Conservation (phyloP, 2,797 vertebrate genomes). For the Cryptoprocta ferox region DNA sequence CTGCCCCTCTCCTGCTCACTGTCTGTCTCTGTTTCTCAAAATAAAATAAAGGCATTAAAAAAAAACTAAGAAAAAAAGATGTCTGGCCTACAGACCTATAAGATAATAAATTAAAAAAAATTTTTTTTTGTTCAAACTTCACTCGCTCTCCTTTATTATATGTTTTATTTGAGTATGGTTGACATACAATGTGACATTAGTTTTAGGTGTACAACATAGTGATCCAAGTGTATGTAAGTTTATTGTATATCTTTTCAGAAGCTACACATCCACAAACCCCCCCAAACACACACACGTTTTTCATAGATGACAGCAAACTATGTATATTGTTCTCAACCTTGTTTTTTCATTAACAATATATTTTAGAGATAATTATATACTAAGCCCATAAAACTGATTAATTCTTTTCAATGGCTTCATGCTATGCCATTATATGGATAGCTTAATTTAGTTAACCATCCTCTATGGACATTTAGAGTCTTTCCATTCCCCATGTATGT, state of each 20-base stretch:
- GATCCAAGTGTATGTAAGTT: neutral
- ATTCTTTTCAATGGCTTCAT: neutral
- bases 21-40: too few species aligned
- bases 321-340: neutral
- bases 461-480: neutral
- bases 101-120: too few species aligned
- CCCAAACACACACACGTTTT: neutral
- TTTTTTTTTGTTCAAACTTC: neutral
- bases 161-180: neutral
- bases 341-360: neutral
- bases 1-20: too few species aligned
- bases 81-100: too few species aligned
- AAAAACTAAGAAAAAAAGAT: too few species aligned
- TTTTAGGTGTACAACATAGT: neutral
- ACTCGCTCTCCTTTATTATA: neutral
- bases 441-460: neutral
- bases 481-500: neutral
- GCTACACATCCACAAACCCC: neutral
- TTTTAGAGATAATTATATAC: constrained; percentile 14
- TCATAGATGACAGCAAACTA: neutral
- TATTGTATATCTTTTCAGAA: neutral
- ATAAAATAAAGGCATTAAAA: too few species aligned
- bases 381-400: neutral
- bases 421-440: neutral
- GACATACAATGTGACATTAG: neutral